Evolutionary conservation across 2,888 invertebrate species (phyloP), one percentile per base, ranked within the genome.

Genomic region (Protodeltote pygarga): DNA sequence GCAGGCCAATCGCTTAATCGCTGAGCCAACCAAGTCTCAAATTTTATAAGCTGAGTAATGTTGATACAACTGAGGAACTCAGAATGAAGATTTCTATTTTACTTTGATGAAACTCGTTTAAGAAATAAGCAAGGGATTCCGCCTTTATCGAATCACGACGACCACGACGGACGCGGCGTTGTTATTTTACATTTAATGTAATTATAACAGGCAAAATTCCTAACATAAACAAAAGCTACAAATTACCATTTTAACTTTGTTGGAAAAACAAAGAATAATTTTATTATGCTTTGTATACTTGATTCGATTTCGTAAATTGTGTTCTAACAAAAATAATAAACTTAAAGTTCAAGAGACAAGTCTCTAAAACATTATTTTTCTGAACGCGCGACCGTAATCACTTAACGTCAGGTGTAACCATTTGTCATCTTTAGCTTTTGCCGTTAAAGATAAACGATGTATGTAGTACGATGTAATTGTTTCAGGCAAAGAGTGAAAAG

Each of bases 371-470:
- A 16, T 34, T 35, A 44, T 32, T 6, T 29, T 39, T 35, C 28
- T 28, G n/a, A 27, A 13, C 9, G 14, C 19, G 19, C 16, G 8
- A 27, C 15, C 13, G 21, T 50, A 27, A 63, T 53, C 41, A 64
- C 31, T 44, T 54, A 51, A 50, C 35, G 25, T 14, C 40, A 54
- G 34, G 37, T 29, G 44, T 5, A 13, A 11, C 28, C 38, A 38
- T 48, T 50, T 41, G 23, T 47, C 41, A 51, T 49, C 28, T 28
- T 28, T 47, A 45, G 17, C 23, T 23, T 19, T n/a, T 49, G 49
- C 49, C 44, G 24, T 51, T 62, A 55, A 48, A 52, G 44, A 49
- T 42, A 39, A 52, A 52, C 23, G 47, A 45, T 39, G 15, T 33
- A n/a, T n/a, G n/a, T n/a, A n/a, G n/a, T n/a, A 33, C 8, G 9